These are phyloP conservation scores for Folsomia manolachei DNA, from an alignment of 2,888 invertebrate genomes.

Conservation along the genomic window DNA sequence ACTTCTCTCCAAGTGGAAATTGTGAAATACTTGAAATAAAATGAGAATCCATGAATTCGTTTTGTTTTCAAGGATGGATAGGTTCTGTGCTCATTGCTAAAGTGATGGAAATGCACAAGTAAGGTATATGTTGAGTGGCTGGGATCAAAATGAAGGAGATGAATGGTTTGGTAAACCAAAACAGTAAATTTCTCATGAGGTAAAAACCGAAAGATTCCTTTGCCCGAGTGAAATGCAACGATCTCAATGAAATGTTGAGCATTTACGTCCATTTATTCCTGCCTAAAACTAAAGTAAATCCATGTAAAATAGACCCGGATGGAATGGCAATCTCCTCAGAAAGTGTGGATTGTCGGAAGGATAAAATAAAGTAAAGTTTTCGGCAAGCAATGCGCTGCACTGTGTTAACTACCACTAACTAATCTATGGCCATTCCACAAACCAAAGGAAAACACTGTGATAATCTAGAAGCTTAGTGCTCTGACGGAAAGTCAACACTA, in stretches of 20 bases:
- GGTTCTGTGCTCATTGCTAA: too few species aligned
- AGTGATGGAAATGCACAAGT: not conserved
- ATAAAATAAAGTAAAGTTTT: too few species aligned
- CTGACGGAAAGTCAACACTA: not conserved
- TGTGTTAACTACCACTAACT: not conserved
- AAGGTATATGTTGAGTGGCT: not conserved
- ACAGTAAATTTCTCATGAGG: constrained; percentile 6
- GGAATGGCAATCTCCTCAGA: not conserved
- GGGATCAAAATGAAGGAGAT: not conserved
- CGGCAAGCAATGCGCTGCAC: not conserved
- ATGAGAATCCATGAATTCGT: too few species aligned
- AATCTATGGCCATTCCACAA: constrained; percentile 1
- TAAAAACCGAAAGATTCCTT: constrained; percentile 19
- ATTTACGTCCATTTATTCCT: constrained; percentile 21
- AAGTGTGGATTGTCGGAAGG: not conserved
- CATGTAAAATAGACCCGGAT: not conserved
- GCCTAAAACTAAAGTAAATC: not conserved
- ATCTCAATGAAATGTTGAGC: constrained; percentile 32
- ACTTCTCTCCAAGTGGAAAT: not conserved
- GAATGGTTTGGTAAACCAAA: constrained; percentile 20
- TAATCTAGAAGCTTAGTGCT: not conserved
- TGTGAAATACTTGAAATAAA: not conserved
- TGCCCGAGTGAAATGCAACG: constrained; percentile 19
- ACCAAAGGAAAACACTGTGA: not conserved
- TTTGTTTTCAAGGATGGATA: too few species aligned